Percentiles rank a stretch among this genome's conserved stretches.
phyloP scores from a whole-genome alignment of 2,113 vertebrate species.

The Dasyornis broadbenti region DNA sequence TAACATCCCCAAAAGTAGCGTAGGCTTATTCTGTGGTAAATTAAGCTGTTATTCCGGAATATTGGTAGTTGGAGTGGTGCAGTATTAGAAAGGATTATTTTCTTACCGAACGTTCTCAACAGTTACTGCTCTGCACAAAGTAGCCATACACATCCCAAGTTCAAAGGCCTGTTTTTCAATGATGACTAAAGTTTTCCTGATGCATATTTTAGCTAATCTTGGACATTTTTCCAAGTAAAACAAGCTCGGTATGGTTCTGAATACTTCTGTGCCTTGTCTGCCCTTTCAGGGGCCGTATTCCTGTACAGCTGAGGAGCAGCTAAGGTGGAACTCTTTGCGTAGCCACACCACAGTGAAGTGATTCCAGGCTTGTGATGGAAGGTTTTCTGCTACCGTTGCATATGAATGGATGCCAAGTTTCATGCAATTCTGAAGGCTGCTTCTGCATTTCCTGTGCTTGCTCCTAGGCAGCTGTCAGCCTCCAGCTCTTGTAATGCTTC shows the following conservation, averaged over 20 bases:
- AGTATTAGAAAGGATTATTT: not conserved
- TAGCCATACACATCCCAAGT: not conserved
- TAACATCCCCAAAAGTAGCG: not conserved
- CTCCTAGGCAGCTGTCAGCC: not conserved
- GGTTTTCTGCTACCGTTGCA: not conserved
- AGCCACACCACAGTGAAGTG: not conserved
- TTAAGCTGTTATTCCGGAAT: not conserved
- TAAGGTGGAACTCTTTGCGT: not conserved
- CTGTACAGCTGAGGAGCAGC: not conserved
- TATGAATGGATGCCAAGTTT: not conserved
- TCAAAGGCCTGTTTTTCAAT: not conserved
- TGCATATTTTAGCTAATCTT: not conserved
- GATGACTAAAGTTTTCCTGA: not conserved
- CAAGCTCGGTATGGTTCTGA: not conserved
- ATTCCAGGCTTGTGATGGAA: not conserved
- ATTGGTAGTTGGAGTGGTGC: not conserved
- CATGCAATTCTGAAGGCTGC: not conserved
- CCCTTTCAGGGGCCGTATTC: not conserved
- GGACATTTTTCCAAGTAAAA: not conserved
- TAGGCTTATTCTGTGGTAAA: not conserved
- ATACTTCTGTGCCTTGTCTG: not conserved
- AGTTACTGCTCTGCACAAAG: not conserved
- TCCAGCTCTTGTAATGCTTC: not conserved
- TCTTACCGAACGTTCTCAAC: not conserved
- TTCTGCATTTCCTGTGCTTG: not conserved